These are phyloP conservation scores for Kuschelorhynchus macadamiae DNA, from an alignment of 2,888 invertebrate genomes.

Conservation along the genomic window DNA sequence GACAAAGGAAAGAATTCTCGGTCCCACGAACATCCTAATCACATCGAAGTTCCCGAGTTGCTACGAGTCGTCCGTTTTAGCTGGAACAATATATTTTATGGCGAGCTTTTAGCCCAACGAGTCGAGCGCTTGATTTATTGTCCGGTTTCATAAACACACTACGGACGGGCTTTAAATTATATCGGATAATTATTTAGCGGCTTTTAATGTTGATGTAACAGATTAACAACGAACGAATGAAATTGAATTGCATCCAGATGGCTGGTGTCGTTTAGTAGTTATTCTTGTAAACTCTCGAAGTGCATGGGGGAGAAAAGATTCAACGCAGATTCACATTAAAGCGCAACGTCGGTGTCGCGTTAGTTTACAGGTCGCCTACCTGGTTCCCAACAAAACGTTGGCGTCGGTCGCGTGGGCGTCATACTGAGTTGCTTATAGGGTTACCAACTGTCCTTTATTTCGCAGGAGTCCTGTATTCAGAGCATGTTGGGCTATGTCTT, in stretches of 20 bases:
- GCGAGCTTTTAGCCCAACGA: slow-evolving; percentile 40
- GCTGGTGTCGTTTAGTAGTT: too few species aligned
- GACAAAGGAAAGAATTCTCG: slow-evolving; percentile 27
- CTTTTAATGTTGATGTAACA: slow-evolving; percentile 36
- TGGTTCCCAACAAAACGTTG: too few species aligned
- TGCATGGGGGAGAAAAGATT: too few species aligned
- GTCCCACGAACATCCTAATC: slow-evolving; percentile 39
- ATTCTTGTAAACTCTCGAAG: too few species aligned
- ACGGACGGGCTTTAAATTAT: slow-evolving; percentile 38
- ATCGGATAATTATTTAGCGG: slow-evolving; percentile 44
- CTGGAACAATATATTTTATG: slow-evolving; percentile 41
- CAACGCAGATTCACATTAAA: too few species aligned
- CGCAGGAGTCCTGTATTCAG: too few species aligned
- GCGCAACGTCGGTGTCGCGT: too few species aligned
- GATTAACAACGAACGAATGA: slow-evolving; percentile 27
- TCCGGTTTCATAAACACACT: slow-evolving; percentile 44
- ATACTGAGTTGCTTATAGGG: too few species aligned
- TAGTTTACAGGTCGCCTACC: too few species aligned
- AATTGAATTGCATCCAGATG: slow-evolving; percentile 9
- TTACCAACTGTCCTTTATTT: too few species aligned
- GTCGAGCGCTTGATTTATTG: slow-evolving; percentile 41
- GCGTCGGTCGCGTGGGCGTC: too few species aligned
- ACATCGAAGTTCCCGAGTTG: slow-evolving; percentile 42
- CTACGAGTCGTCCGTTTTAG: slow-evolving; percentile 44
- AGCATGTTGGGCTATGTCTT: too few species aligned